Evolutionary conservation across 2,888 invertebrate genomes (phyloP).

Genomic region (Drosophila sordidapex): DNA sequence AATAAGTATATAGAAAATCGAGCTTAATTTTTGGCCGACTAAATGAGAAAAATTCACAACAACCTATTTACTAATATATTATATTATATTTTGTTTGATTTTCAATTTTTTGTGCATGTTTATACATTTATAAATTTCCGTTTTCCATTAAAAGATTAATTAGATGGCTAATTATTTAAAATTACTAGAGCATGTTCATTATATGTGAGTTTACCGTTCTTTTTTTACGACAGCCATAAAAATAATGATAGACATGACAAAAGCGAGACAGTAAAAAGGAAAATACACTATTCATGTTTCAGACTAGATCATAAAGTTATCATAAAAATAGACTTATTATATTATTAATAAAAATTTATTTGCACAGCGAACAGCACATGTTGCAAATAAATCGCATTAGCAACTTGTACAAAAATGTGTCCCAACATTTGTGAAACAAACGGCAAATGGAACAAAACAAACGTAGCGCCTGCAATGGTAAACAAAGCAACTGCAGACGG

Average conservation of each 20-base stretch:
- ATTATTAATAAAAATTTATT: conserved; percentile 8
- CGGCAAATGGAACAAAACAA: conserved; percentile 66
- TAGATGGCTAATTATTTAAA: conserved; percentile 28
- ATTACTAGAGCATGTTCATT: conserved; percentile 47
- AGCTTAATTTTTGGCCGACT: neutral
- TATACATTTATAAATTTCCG: neutral
- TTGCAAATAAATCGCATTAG: neutral
- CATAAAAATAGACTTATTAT: conserved; percentile 11
- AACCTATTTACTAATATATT: neutral
- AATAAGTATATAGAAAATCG: neutral
- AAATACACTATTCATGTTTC: neutral
- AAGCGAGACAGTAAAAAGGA: neutral
- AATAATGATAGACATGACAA: conserved; percentile 16
- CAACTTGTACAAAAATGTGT: conserved; percentile 39
- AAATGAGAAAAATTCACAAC: neutral
- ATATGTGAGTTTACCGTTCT: conserved; percentile 8
- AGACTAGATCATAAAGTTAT: conserved; percentile 6
- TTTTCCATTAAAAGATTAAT: conserved; percentile 22
- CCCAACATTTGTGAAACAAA: conserved; percentile 34
- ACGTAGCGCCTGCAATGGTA: conserved; percentile 42
- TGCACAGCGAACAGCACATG: conserved; percentile 7
- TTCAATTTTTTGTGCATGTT: neutral
- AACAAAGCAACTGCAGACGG: conserved; percentile 47
- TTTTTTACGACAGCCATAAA: conserved; percentile 40
- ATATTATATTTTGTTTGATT: neutral